These are phyloP conservation scores for Muraenolepis orangiensis DNA, from an alignment of 2,797 vertebrate genomes.

Conservation along the genomic window DNA sequence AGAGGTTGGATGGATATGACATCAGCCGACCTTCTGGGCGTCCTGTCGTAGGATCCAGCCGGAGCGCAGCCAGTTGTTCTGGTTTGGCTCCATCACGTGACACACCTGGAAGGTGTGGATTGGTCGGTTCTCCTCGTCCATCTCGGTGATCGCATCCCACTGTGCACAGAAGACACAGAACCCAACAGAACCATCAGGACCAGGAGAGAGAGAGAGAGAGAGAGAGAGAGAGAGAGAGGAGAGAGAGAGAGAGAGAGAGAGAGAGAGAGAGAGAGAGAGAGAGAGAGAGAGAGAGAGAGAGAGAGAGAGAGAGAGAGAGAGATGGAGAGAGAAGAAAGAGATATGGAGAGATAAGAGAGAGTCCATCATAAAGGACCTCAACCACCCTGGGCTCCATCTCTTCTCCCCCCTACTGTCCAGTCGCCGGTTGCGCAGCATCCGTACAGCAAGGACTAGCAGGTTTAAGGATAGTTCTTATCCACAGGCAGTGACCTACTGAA, in stretches of 20 bases:
- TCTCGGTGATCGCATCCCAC: constrained; percentile 99
- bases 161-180: constrained; percentile 46
- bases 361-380: too few species aligned
- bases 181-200: background rate
- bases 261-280: background rate
- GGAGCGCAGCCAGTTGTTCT: constrained; percentile 98
- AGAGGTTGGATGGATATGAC: constrained; percentile 12
- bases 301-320: too few species aligned
- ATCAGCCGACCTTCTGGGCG: constrained; percentile 81
- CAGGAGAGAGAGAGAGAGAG: background rate
- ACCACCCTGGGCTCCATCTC: too few species aligned
- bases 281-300: too few species aligned
- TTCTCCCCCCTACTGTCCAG: too few species aligned
- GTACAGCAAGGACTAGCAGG: too few species aligned
- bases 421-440: too few species aligned
- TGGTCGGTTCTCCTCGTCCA: constrained; percentile 95
- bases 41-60: constrained; percentile 94
- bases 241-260: background rate
- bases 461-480: too few species aligned
- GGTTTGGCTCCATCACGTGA: constrained; percentile 97
- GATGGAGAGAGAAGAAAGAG: too few species aligned
- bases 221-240: background rate
- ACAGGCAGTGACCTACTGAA: too few species aligned
- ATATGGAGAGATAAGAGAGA: too few species aligned
- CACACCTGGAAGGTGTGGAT: constrained; percentile 99